These are phyloP conservation scores for Drepana arcuata DNA, from an alignment of 1,140 invertebrate species.

Conservation along the genomic window DNA sequence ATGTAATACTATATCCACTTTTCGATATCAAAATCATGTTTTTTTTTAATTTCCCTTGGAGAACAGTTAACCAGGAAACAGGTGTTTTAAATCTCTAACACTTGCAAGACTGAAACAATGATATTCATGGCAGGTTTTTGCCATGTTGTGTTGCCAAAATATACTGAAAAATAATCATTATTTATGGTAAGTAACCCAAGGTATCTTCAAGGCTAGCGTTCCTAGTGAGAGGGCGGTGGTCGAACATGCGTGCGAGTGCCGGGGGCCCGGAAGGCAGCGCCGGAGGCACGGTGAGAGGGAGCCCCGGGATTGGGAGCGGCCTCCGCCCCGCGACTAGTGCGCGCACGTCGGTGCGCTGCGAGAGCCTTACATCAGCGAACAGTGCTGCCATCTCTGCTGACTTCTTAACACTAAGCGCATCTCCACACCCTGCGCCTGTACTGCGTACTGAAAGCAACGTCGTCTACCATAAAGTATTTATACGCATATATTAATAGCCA, in stretches of 20 bases:
- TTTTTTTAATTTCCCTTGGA: too few relatives aligned
- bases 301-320: too few relatives aligned
- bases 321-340: slow-evolving; percentile 33
- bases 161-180: too few relatives aligned
- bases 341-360: slow-evolving; percentile 68
- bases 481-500: too few relatives aligned
- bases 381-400: slow-evolving; percentile 89
- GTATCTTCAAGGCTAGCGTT: slow-evolving; percentile 62
- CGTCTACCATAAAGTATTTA: too few relatives aligned
- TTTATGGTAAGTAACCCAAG: slow-evolving; percentile 55
- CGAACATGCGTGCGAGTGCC: slow-evolving; percentile 40
- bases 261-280: slow-evolving; percentile 17
- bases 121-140: too few relatives aligned
- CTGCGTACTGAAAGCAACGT: slow-evolving; percentile 66
- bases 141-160: too few relatives aligned
- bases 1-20: too few relatives aligned
- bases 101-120: too few relatives aligned
- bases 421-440: slow-evolving; percentile 76
- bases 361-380: slow-evolving; percentile 81
- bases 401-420: slow-evolving; percentile 88
- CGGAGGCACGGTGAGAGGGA: slow-evolving; percentile 11
- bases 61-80: too few relatives aligned
- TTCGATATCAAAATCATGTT: too few relatives aligned
- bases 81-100: too few relatives aligned
- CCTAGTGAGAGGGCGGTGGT: slow-evolving; percentile 41